phyloP scores from a whole-genome alignment of 2,113 vertebrate species.

The Callorhinus ursinus region DNA sequence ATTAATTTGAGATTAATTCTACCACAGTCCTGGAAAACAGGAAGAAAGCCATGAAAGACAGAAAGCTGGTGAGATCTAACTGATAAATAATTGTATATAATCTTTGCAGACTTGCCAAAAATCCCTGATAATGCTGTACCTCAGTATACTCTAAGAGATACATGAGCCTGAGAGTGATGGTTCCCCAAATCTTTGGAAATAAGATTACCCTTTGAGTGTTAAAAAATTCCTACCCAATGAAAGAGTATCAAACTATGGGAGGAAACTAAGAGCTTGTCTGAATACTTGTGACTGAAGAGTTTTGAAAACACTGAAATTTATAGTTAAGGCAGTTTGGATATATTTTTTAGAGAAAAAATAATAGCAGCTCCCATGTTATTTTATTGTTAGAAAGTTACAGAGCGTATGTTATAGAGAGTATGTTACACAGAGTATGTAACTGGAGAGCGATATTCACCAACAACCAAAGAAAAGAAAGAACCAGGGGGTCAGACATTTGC shows the following conservation, averaged over 20 bases:
- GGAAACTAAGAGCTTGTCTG: not conserved
- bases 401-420: not conserved
- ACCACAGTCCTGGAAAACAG: not conserved
- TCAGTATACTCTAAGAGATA: not conserved
- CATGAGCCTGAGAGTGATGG: not conserved
- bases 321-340: not conserved
- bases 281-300: not conserved
- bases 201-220: not conserved
- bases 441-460: not conserved
- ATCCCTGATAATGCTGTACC: not conserved
- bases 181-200: not conserved
- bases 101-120: not conserved
- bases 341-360: not conserved
- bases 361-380: not conserved
- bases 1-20: conserved; percentile 31
- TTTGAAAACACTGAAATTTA: not conserved
- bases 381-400: not conserved
- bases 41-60: not conserved
- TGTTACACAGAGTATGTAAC: not conserved
- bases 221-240: not conserved
- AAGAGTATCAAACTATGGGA: not conserved
- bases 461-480: not conserved
- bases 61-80: not conserved
- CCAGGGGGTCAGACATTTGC: not conserved
- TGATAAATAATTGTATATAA: not conserved